Conservation (phyloP, 1,140 invertebrate genomes). For the Drosophila ambigua region DNA sequence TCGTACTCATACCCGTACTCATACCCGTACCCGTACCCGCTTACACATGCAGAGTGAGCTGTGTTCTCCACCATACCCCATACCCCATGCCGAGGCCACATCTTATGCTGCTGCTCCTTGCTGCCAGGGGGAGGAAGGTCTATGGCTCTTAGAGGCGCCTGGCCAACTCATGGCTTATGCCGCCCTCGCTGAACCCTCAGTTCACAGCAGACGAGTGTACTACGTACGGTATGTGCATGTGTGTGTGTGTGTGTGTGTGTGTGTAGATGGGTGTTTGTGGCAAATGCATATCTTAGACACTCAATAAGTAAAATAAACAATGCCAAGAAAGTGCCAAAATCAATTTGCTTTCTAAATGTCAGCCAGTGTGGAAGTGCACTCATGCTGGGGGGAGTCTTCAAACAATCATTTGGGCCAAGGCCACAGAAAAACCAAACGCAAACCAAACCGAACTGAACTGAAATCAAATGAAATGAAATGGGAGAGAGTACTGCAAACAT, state of each 20-base stretch:
- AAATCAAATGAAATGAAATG: not conserved
- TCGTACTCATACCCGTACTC: conserved; percentile 3
- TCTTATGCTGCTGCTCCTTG: conserved; percentile 11
- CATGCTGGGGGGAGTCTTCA: conserved; percentile 11
- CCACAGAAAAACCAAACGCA: conserved; percentile 16
- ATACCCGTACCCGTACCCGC: conserved; percentile 11
- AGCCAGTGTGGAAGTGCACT: conserved; percentile 40
- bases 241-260: not conserved
- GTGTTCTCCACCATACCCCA: conserved; percentile 5
- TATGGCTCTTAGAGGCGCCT: conserved; percentile 14
- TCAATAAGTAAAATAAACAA: conserved; percentile 69
- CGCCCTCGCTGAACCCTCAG: conserved; percentile 17
- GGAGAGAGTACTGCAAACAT: too few species aligned
- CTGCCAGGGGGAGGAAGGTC: too few species aligned
- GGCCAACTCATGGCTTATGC: conserved; percentile 54
- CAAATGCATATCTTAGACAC: conserved; percentile 63
- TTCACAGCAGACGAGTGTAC: not conserved
- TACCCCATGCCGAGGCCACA: too few species aligned
- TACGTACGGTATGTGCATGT: not conserved
- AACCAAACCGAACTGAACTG: too few species aligned
- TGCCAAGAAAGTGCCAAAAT: conserved; percentile 66
- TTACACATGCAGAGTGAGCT: conserved; percentile 43
- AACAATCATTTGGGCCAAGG: conserved; percentile 34
- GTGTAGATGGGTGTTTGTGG: conserved; percentile 28
- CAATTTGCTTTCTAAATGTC: conserved; percentile 64